A percentile compares a stretch with the other conserved stretches of the same genome.
Evolutionary conservation across 2,797 vertebrate species (phyloP).

Genomic region (Thripadectes ignobilis): DNA sequence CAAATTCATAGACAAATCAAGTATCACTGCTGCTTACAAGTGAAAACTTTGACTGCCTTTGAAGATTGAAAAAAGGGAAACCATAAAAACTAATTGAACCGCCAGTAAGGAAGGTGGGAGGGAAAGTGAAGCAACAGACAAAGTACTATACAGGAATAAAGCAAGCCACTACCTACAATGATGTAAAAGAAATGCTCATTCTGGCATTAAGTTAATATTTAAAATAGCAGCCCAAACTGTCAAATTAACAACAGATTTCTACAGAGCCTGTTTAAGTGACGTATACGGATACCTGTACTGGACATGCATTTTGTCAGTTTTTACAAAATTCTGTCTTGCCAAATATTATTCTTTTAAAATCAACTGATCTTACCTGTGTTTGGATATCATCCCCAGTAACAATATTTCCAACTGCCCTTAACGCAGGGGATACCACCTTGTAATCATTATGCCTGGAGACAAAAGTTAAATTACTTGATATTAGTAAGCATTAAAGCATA

Average conservation of each 20-base stretch:
- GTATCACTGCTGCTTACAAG: background rate
- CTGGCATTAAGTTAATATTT: background rate
- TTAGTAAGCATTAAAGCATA: background rate
- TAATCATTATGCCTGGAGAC: slow-evolving; percentile 90
- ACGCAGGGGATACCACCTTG: slow-evolving; percentile 95
- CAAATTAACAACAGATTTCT: background rate
- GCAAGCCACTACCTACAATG: background rate
- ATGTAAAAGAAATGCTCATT: background rate
- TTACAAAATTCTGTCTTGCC: background rate
- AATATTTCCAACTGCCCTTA: slow-evolving; percentile 95
- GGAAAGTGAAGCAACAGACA: background rate
- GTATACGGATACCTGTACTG: background rate
- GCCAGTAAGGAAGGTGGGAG: background rate
- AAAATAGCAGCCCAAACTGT: background rate
- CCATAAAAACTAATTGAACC: background rate
- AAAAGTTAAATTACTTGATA: slow-evolving; percentile 19
- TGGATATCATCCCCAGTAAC: slow-evolving; percentile 96
- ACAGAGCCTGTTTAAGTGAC: background rate
- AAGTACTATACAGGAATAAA: background rate
- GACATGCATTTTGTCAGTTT: background rate
- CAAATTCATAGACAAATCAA: background rate
- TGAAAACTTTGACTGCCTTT: background rate
- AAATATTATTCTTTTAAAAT: background rate
- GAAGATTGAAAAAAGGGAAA: background rate
- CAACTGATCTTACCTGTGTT: slow-evolving; percentile 85